Percentiles rank a stretch among this genome's conserved stretches.
Evolutionary conservation across 2,113 vertebrate species (phyloP).

Genomic region (Limanda limanda): DNA sequence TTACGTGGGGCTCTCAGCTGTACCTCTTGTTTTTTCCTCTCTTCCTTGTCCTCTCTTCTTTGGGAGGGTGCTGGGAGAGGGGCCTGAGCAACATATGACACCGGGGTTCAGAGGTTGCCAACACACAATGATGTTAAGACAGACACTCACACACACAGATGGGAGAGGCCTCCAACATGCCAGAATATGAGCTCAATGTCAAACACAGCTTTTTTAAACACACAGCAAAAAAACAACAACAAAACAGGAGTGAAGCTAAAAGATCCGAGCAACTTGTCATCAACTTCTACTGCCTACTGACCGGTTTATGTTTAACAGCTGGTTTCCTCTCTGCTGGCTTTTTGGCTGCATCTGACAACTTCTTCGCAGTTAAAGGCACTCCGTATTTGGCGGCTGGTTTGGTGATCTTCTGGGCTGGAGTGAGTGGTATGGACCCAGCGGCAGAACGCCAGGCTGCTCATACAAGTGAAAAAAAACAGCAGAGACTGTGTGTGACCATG

Average conservation of each 20-base stretch:
- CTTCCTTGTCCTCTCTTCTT: slow-evolving; percentile 90
- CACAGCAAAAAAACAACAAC: neutral
- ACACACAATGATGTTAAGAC: slow-evolving; percentile 38
- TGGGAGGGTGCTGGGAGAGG: slow-evolving; percentile 80
- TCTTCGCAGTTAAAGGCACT: slow-evolving; percentile 92
- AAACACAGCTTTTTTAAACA: neutral
- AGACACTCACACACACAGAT: slow-evolving; percentile 45
- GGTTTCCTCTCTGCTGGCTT: slow-evolving; percentile 87
- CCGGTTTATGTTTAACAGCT: slow-evolving; percentile 86
- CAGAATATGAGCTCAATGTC: neutral
- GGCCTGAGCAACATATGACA: slow-evolving; percentile 89
- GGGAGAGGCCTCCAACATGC: slow-evolving; percentile 27
- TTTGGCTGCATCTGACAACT: slow-evolving; percentile 83
- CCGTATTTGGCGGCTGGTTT: slow-evolving; percentile 97
- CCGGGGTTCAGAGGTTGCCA: slow-evolving; percentile 81
- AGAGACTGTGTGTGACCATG: neutral
- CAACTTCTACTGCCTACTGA: slow-evolving; percentile 61
- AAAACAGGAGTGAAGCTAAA: neutral
- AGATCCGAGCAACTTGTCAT: neutral
- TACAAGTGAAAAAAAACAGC: neutral
- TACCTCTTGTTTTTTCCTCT: slow-evolving; percentile 92
- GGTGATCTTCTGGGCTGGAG: slow-evolving; percentile 92
- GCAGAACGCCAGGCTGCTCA: slow-evolving; percentile 86
- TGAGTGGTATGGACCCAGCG: slow-evolving; percentile 80
- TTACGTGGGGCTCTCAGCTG: slow-evolving; percentile 71